A percentile compares a stretch with the other conserved stretches of the same genome.
These are phyloP conservation scores for Anhinga anhinga DNA, from an alignment of 2,113 vertebrate species.

Conservation along the genomic window DNA sequence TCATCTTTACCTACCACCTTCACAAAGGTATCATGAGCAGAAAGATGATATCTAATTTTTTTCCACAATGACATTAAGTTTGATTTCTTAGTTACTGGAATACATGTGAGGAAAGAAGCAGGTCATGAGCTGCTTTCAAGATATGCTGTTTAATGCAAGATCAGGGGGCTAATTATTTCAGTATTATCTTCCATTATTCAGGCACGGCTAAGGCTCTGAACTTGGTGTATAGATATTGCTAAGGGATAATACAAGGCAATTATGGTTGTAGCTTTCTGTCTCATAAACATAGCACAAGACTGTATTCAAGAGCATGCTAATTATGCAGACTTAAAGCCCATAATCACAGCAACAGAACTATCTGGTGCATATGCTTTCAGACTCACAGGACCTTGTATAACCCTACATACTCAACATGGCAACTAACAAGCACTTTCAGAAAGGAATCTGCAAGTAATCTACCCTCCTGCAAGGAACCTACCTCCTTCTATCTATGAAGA, in stretches of 20 bases:
- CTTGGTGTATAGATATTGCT: background rate
- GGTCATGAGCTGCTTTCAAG: slow-evolving; percentile 17
- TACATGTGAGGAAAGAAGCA: background rate
- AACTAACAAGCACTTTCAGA: background rate
- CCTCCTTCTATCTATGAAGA: too few species aligned
- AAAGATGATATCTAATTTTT: background rate
- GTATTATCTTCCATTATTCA: slow-evolving; percentile 38
- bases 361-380: background rate
- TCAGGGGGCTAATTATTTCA: slow-evolving; percentile 38
- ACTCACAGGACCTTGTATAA: background rate
- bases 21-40: background rate
- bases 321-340: slow-evolving; percentile 11
- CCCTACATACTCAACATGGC: background rate
- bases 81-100: background rate
- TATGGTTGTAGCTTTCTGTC: background rate
- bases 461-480: too few species aligned
- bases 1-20: background rate
- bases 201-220: background rate
- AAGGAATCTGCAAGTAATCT: background rate
- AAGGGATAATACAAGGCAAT: background rate
- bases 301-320: slow-evolving; percentile 1
- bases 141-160: slow-evolving; percentile 33
- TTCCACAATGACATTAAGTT: background rate
- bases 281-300: slow-evolving; percentile 1
- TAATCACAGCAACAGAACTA: slow-evolving; percentile 1